These are phyloP conservation scores for Cathartes aura DNA, from an alignment of 2,113 vertebrate genomes.

Conservation along the genomic window DNA sequence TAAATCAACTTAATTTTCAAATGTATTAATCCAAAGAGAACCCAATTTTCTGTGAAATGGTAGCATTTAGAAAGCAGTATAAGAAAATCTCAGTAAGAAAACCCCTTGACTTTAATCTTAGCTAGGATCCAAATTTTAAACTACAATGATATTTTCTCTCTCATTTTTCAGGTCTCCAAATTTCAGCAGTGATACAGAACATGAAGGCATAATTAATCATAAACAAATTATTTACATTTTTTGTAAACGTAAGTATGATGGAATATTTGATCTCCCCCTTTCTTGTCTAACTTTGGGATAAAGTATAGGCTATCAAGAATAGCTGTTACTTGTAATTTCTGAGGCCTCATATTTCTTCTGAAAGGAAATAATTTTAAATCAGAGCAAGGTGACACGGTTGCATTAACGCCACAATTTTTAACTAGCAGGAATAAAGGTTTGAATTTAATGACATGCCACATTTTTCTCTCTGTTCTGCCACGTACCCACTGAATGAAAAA, in stretches of 20 bases:
- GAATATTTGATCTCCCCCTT: not conserved
- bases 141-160: not conserved
- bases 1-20: slow-evolving; percentile 75
- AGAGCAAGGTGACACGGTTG: not conserved
- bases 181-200: not conserved
- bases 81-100: not conserved
- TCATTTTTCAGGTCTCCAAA: not conserved
- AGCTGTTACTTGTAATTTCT: not conserved
- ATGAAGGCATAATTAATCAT: not conserved
- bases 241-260: not conserved
- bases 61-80: not conserved
- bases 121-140: not conserved
- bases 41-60: slow-evolving; percentile 21
- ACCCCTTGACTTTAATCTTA: not conserved
- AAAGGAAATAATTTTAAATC: not conserved
- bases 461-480: not conserved
- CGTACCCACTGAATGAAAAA: rapidly evolving
- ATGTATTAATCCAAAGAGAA: slow-evolving; percentile 68
- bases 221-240: not conserved
- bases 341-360: not conserved
- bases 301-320: not conserved
- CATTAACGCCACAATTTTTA: not conserved
- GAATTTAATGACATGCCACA: not conserved
- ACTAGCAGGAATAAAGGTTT: not conserved
- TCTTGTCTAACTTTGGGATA: not conserved